These are phyloP conservation scores for Scytalopus superciliaris DNA, from an alignment of 2,113 vertebrate species.

Conservation along the genomic window DNA sequence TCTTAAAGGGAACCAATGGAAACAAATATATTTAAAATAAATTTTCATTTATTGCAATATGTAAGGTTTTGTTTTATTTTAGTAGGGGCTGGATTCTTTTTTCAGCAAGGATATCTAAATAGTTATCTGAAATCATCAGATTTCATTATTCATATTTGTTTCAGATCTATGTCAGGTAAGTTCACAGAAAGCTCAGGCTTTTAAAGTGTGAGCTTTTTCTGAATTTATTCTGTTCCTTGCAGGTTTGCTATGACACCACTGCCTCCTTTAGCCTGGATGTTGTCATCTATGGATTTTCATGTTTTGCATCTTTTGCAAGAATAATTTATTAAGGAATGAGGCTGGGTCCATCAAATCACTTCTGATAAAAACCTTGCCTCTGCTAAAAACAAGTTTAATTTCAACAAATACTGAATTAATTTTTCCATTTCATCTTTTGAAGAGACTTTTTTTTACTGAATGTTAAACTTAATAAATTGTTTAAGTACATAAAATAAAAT, in stretches of 20 bases:
- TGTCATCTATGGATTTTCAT: neutral
- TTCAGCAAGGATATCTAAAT: neutral
- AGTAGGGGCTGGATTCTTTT: accelerated
- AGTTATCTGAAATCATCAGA: neutral
- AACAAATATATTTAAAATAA: neutral
- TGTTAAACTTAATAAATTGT: neutral
- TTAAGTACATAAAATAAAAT: neutral
- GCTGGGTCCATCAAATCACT: neutral
- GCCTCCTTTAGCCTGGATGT: neutral
- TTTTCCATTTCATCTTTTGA: neutral
- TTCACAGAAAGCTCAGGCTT: neutral
- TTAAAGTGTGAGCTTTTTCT: neutral
- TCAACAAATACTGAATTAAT: neutral
- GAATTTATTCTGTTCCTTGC: neutral
- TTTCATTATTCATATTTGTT: neutral
- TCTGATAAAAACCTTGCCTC: neutral
- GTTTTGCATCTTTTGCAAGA: neutral
- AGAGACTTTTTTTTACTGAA: neutral
- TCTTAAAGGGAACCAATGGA: neutral
- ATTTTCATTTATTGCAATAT: neutral
- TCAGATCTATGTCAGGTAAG: neutral
- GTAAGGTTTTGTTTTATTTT: neutral
- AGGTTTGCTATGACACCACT: neutral
- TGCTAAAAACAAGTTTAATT: neutral
- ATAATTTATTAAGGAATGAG: neutral